Base-by-base conservation (phyloP, 2,888 invertebrate species). In the Tholera decimalis region DNA sequence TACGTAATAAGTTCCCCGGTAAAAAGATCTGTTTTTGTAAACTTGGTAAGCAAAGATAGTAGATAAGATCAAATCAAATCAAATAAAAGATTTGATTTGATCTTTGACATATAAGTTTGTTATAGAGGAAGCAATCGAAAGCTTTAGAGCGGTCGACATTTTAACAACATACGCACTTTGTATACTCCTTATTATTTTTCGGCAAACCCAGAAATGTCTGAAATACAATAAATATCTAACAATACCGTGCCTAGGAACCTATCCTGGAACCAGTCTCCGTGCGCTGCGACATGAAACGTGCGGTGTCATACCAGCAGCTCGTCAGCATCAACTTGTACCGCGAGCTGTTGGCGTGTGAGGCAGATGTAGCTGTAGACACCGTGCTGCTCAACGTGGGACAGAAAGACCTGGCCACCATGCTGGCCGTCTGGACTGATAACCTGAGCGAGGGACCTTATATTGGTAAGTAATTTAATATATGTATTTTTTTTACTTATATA, bases 361-460 rank as follows among this genome's bases (percentile, higher is more conserved):
- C 98, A 0, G 96, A 96, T 79, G 97, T 97, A 11, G 94, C 96
- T 0, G 92, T 97, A 80, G 97, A 98, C 77, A 92, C 95, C 2
- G 95, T 98, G 1, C 89, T 96, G 72, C 91, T 98, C 3, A 97
- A 97, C 83, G 89, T 98, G 15, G 97, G 98, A 0, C 98, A 98
- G 90, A 96, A 96, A 85, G 98, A 98, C 88, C 90, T 98, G 9
- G 97, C 97, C 13, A 97, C 97, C 0, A 92, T 97, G 54, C 93
- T 98, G 35, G 96, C 97, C 0, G 97, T 98, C 4, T 97, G 97
- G 96, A 96, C 96, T 3, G 97, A 98, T 68, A 98, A 98, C 85
- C 91, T 97, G 44, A 96, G 96, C 53, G 96, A 97, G 80, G 96
- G 96, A 2, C 92, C 95, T 79, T 95, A 96, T 80, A 92, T 96